Conservation (phyloP, 37 sponge, comb jelly and placozoan genomes). For the Mnemiopsis leidyi region DNA sequence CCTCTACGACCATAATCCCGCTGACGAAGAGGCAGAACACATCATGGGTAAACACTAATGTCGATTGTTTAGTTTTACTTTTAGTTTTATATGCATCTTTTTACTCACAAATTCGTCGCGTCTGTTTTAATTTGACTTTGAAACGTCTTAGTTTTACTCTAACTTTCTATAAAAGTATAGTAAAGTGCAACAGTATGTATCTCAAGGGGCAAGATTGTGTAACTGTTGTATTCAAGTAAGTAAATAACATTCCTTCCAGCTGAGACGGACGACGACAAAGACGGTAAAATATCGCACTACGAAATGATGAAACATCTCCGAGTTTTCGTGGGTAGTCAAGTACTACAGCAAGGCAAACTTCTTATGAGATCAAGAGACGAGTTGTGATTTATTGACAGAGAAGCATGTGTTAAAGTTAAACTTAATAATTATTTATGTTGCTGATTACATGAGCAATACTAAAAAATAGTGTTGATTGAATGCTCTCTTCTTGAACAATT, state of each 20-base stretch:
- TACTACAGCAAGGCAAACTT: conserved; percentile 25
- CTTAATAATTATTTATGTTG: too few relatives aligned
- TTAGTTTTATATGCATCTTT: not conserved
- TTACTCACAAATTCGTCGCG: not conserved
- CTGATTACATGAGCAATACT: too few relatives aligned
- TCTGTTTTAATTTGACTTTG: not conserved
- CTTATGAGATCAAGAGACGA: not conserved
- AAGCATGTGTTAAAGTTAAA: too few relatives aligned
- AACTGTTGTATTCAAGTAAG: too few relatives aligned
- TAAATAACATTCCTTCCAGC: too few relatives aligned
- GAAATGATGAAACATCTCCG: conserved; percentile 43
- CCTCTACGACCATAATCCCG: not conserved
- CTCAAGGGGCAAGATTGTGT: too few relatives aligned
- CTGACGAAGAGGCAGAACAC: not conserved
- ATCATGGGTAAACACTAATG: conserved; percentile 18
- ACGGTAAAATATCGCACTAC: not conserved
- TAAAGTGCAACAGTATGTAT: too few relatives aligned
- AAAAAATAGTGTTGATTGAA: too few relatives aligned
- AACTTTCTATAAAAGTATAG: too few relatives aligned
- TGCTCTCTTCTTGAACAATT: too few relatives aligned
- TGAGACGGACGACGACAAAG: not conserved
- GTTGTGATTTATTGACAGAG: too few relatives aligned
- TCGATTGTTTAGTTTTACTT: too few relatives aligned
- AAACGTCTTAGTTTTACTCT: not conserved
- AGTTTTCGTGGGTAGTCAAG: conserved; percentile 41